These are phyloP conservation scores for Sarcophilus harrisii DNA, from an alignment of 2,797 vertebrate species.

Conservation along the genomic window DNA sequence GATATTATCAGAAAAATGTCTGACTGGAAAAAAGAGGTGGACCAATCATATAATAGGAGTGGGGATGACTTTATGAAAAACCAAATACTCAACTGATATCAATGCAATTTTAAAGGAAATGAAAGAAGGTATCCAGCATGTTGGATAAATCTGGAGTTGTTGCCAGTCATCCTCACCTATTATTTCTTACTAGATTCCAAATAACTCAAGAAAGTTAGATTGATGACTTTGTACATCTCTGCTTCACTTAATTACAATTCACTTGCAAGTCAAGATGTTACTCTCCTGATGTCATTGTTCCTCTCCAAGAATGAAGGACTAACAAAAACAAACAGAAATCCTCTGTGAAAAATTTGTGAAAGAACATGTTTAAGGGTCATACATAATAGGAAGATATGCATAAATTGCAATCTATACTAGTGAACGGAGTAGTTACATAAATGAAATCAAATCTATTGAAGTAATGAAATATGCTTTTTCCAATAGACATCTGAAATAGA, in stretches of 20 bases:
- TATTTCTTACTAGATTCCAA: neutral
- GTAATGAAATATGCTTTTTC: neutral
- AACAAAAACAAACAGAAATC: neutral
- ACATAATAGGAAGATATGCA: neutral
- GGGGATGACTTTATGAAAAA: neutral
- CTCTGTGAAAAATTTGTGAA: neutral
- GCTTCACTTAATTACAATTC: neutral
- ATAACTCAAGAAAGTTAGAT: neutral
- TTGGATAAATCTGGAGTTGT: neutral
- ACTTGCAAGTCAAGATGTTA: neutral
- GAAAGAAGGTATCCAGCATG: neutral
- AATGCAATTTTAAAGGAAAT: neutral
- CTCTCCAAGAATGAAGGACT: neutral
- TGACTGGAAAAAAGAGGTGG: neutral
- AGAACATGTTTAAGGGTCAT: neutral
- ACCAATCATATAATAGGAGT: neutral
- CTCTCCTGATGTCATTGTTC: neutral
- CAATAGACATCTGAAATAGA: slow-evolving; percentile 52
- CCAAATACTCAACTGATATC: neutral
- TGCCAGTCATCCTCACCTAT: neutral
- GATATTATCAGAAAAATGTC: neutral
- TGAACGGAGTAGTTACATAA: neutral
- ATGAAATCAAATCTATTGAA: neutral
- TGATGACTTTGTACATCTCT: neutral
- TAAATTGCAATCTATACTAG: neutral